Conservation (phyloP, 2,797 vertebrate genomes). For the Columba guinea region DNA sequence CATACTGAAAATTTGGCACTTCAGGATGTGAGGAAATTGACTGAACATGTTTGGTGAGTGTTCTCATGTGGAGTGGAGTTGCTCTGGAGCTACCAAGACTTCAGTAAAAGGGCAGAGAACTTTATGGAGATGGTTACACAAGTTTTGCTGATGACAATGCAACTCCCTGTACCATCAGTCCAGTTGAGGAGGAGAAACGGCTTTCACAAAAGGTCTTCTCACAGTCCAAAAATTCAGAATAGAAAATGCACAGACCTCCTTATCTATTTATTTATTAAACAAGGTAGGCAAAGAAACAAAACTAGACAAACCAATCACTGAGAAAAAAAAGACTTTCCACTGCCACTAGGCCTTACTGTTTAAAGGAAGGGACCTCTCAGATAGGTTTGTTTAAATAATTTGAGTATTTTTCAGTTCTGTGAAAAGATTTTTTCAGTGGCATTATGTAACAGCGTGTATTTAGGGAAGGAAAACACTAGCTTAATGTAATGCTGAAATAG, state of each 20-base stretch:
- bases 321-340: not conserved
- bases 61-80: not conserved
- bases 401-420: not conserved
- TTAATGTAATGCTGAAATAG: conserved; percentile 30
- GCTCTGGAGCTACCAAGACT: not conserved
- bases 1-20: not conserved
- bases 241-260: not conserved
- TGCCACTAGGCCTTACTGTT: not conserved
- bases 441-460: not conserved
- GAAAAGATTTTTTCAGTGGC: not conserved
- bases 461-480: conserved; percentile 18
- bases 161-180: not conserved
- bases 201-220: not conserved
- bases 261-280: not conserved
- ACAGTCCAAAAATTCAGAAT: not conserved
- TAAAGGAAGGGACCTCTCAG: not conserved
- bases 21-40: not conserved
- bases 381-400: not conserved
- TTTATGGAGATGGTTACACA: not conserved
- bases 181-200: not conserved
- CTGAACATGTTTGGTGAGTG: not conserved
- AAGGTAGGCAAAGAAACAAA: not conserved
- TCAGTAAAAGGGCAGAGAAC: not conserved
- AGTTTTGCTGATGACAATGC: not conserved
- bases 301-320: not conserved